phyloP scores from a whole-genome alignment of 2,797 vertebrate genomes.

The Ptychadena robeensis region DNA sequence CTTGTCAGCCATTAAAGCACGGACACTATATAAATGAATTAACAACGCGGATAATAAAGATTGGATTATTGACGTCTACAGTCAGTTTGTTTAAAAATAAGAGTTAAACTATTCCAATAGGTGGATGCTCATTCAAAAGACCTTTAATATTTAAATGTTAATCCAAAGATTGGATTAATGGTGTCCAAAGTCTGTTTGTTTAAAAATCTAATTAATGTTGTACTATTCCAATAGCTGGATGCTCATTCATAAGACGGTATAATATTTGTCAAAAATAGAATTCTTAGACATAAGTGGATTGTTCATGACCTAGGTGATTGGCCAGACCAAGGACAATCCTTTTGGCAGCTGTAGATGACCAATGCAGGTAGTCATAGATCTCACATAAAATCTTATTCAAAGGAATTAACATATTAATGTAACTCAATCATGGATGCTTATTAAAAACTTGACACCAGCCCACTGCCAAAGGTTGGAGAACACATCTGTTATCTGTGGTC shows the following conservation, averaged over 20 bases:
- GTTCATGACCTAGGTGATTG: too few species aligned
- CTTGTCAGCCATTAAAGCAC: background rate
- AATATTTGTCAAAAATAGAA: too few species aligned
- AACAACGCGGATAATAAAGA: background rate
- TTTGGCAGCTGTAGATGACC: background rate
- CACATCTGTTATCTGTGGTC: too few species aligned
- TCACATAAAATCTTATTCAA: background rate
- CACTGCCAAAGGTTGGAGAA: too few species aligned
- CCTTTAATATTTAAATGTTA: too few species aligned
- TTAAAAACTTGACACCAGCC: too few species aligned
- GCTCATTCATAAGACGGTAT: too few species aligned
- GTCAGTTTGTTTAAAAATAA: background rate
- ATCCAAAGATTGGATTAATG: background rate
- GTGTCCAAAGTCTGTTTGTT: background rate
- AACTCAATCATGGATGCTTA: too few species aligned
- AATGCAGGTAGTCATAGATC: background rate
- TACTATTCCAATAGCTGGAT: background rate
- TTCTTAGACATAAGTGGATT: background rate
- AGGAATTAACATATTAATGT: background rate
- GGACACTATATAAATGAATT: slow-evolving; percentile 28
- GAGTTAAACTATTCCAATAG: background rate
- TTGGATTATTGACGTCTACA: background rate
- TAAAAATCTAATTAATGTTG: background rate
- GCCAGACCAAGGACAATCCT: too few species aligned
- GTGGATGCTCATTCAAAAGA: too few species aligned